phyloP scores from a whole-genome alignment of 2,888 invertebrate species.

The Drosophila longiperda region DNA sequence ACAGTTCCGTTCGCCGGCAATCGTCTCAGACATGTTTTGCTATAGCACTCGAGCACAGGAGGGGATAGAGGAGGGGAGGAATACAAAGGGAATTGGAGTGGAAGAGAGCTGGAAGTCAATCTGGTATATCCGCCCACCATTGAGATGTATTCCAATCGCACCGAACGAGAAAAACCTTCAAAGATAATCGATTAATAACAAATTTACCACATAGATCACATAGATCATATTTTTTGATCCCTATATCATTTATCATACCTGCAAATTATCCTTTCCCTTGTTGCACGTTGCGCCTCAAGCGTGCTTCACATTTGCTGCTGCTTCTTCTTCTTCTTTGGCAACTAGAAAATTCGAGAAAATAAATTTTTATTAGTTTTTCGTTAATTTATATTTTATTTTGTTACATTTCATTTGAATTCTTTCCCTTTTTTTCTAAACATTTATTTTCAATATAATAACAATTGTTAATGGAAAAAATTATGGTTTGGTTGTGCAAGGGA shows the following conservation, averaged over 20 bases:
- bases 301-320: not conserved
- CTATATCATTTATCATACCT: not conserved
- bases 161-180: conserved; percentile 46
- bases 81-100: conserved; percentile 66
- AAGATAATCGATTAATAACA: not conserved
- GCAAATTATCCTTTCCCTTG: conserved; percentile 6
- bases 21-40: conserved; percentile 76
- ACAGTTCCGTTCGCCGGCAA: conserved; percentile 61
- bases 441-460: too few species aligned
- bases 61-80: conserved; percentile 40
- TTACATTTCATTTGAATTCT: not conserved
- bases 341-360: not conserved
- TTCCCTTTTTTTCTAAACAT: too few species aligned
- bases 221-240: not conserved
- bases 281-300: conserved; percentile 3
- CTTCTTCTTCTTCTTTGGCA: not conserved
- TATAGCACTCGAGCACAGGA: conserved; percentile 19
- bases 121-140: conserved; percentile 64
- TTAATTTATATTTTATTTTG: not conserved
- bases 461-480: too few species aligned
- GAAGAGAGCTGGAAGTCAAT: conserved; percentile 59
- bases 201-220: not conserved
- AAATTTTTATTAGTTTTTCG: too few species aligned
- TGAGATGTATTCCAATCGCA: conserved; percentile 43
- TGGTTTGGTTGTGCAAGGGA: too few species aligned